Evolutionary conservation across 2,797 vertebrate genomes (phyloP), one percentile per base, ranked within the genome.

Genomic region (Pseudochromis fuscus): DNA sequence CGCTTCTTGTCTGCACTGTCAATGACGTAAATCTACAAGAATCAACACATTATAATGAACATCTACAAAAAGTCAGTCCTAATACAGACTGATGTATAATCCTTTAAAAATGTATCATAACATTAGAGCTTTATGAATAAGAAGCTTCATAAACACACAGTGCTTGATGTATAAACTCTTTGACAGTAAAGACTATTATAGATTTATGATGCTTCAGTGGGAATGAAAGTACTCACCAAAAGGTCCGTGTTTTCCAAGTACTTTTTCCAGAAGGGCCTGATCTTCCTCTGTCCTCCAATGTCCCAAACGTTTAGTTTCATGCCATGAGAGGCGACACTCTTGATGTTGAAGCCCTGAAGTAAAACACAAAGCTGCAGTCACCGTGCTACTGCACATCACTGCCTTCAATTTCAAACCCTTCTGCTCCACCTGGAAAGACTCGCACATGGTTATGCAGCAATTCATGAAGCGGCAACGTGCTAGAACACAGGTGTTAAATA

Each of bases 251-350:
- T 96, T 80, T 96, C 95, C 84, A 97, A 91, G 49, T 97, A 97
- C 78, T 97, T 97, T 87, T 94, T 97, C 96, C 96, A 97, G 86
- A 97, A 96, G 0, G 94, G 69, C 16, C 96, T 93, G 77, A 97
- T 95, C 83, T 96, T 95, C 82, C 95, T 93, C 82, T 97, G 96
- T 64, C 96, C 96, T 53, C 96, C 96, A 0, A 97, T 96, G 85
- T 97, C 96, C 96, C 96, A 97, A 7, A 97, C 94, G 0, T 95
- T 96, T 38, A 97, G 93, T 88, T 96, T 96, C 93, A 97, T 94
- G 24, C 95, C 94, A 0, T 96, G 93, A 0, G 95, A 95, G 27
- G 95, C 94, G 31, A 96, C 91, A 0, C 95, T 97, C 87, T 97
- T 97, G 56, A 97, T 95, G 83, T 96, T 96, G 86, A 97, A 97